phyloP scores from a whole-genome alignment of 2,797 vertebrate species.

The Characodon lateralis region DNA sequence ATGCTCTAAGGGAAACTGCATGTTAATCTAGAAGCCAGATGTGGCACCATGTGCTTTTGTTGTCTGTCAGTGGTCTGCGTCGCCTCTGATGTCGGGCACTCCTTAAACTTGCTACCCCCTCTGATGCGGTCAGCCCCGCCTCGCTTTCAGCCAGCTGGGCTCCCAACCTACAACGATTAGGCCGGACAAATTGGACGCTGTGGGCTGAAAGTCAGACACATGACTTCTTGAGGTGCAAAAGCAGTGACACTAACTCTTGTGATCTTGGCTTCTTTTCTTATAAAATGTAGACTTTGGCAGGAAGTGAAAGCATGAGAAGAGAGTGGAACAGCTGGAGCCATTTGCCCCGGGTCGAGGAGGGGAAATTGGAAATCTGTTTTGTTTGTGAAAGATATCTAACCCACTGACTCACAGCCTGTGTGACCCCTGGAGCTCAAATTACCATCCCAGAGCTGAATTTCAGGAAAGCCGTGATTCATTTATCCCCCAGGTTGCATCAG shows the following conservation, averaged over 20 bases:
- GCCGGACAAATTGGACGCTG: constrained; percentile 54
- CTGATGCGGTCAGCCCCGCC: constrained; percentile 67
- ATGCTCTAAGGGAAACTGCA: constrained; percentile 54
- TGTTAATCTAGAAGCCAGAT: constrained; percentile 72
- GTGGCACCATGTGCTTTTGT: constrained; percentile 78
- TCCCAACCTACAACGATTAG: constrained; percentile 49
- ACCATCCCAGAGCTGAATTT: constrained; percentile 23
- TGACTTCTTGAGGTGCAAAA: constrained; percentile 8
- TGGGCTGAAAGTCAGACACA: constrained; percentile 24
- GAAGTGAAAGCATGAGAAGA: constrained; percentile 32
- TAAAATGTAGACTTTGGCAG: constrained; percentile 31
- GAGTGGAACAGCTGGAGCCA: constrained; percentile 38
- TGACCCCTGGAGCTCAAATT: constrained; percentile 43
- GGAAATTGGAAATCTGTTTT: constrained; percentile 59
- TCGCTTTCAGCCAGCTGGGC: constrained; percentile 61
- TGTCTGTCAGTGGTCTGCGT: constrained; percentile 64
- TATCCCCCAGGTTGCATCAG: constrained; percentile 2
- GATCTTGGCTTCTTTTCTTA: constrained; percentile 12
- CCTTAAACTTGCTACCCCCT: constrained; percentile 67
- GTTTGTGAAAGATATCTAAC: constrained; percentile 36
- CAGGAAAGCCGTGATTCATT: constrained; percentile 12
- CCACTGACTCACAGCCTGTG: constrained; percentile 8
- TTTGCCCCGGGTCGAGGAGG: constrained; percentile 41
- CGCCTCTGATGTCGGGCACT: constrained; percentile 72
- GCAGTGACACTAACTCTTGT: constrained; percentile 3